These are phyloP conservation scores for Gila robusta DNA, from an alignment of 2,797 vertebrate species.

Conservation along the genomic window DNA sequence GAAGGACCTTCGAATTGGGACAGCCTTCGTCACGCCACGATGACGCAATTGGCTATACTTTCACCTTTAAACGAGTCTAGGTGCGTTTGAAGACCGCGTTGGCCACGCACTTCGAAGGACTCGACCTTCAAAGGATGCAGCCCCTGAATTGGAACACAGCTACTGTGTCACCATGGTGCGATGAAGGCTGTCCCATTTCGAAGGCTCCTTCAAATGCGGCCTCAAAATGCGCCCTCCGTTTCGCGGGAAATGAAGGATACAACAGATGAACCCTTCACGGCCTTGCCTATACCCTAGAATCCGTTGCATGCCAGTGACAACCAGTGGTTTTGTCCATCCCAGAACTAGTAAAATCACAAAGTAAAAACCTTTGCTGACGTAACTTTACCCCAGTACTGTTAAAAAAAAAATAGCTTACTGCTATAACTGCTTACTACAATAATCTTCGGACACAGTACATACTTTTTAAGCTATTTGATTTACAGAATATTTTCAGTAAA, in stretches of 20 bases:
- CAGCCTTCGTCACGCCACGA: no score
- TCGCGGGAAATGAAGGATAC: neutral
- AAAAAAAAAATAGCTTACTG: neutral
- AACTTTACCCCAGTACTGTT: neutral
- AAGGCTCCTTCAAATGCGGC: neutral
- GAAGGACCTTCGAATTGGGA: no score
- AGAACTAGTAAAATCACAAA: slow-evolving; percentile 7
- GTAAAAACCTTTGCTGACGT: slow-evolving; percentile 1
- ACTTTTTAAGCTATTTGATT: neutral
- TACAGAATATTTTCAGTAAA: neutral
- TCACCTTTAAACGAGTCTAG: no score
- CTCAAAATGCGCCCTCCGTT: neutral
- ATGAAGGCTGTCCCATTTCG: neutral
- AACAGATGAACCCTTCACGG: neutral
- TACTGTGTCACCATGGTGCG: neutral
- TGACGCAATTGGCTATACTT: no score
- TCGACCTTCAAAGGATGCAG: no score
- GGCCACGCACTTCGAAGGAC: no score
- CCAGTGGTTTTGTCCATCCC: neutral
- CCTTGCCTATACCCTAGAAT: neutral
- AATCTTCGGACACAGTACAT: neutral
- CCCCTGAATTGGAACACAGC: no score
- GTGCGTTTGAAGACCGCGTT: no score
- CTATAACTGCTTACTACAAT: neutral
- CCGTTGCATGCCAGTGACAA: neutral